phyloP scores from a whole-genome alignment of 2,888 invertebrate species.

The Heliconius erato region DNA sequence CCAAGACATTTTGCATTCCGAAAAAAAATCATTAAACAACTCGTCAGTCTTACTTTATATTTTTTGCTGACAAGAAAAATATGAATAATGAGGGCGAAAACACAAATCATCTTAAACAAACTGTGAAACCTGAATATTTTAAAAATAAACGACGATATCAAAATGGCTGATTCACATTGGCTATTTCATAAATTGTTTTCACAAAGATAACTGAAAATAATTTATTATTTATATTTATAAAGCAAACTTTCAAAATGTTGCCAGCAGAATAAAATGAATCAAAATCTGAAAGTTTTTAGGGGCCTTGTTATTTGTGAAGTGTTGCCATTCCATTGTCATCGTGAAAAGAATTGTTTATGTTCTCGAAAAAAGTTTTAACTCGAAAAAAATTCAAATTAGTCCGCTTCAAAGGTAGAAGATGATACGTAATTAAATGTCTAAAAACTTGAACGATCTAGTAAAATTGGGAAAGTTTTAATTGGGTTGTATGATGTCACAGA shows the following conservation, averaged over 20 bases:
- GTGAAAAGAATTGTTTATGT: constrained; percentile 42
- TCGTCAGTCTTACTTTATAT: constrained; percentile 44
- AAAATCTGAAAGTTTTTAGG: constrained; percentile 26
- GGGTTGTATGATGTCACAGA: constrained; percentile 16
- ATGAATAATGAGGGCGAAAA: constrained; percentile 37
- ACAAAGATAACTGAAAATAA: constrained; percentile 8
- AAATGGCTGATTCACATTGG: background rate
- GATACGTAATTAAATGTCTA: constrained; percentile 24
- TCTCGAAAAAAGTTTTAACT: constrained; percentile 31
- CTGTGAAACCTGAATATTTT: constrained; percentile 20
- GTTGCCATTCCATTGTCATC: constrained; percentile 41
- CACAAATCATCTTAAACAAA: constrained; percentile 30
- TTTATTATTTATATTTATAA: constrained; percentile 9
- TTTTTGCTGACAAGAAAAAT: constrained; percentile 33
- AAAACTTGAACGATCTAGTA: constrained; percentile 31
- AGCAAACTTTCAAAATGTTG: constrained; percentile 9
- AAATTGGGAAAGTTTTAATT: constrained; percentile 30
- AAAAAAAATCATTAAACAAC: constrained; percentile 33
- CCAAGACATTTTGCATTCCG: background rate
- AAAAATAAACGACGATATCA: constrained; percentile 15
- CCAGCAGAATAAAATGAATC: constrained; percentile 24
- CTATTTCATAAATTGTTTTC: constrained; percentile 1
- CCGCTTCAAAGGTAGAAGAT: constrained; percentile 13
- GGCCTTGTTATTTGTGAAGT: constrained; percentile 30
- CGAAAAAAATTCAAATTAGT: constrained; percentile 23